Conservation (phyloP, 2,797 vertebrate species). For the Notamacropus eugenii region DNA sequence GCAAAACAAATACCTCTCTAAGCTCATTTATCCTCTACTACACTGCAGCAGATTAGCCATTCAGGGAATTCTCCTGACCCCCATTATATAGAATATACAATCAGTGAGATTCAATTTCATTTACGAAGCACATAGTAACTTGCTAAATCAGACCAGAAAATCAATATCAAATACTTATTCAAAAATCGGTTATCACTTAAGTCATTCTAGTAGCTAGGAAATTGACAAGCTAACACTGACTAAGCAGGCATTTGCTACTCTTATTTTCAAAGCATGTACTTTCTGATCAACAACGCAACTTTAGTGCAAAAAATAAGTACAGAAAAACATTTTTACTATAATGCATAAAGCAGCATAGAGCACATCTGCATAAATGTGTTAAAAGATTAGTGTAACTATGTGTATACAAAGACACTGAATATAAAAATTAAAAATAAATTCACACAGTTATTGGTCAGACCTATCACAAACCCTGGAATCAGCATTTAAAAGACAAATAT, state of each 20-base stretch:
- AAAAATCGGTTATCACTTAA: conserved; percentile 68
- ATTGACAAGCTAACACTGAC: conserved; percentile 65
- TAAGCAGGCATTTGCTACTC: conserved; percentile 56
- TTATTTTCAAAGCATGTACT: conserved; percentile 68
- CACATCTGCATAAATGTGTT: conserved; percentile 17
- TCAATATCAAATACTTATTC: conserved; percentile 76
- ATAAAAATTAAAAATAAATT: conserved; percentile 3
- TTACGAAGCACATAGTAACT: conserved; percentile 68
- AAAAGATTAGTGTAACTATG: conserved; percentile 4
- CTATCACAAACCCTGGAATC: conserved; percentile 24
- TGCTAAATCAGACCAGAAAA: conserved; percentile 70
- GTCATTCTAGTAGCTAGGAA: conserved; percentile 57
- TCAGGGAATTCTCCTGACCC: conserved; percentile 51
- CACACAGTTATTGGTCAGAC: background rate
- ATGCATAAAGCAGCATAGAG: conserved; percentile 42
- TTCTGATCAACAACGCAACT: background rate
- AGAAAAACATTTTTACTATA: conserved; percentile 64
- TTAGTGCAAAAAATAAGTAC: conserved; percentile 67
- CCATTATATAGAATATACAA: conserved; percentile 49
- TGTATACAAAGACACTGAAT: conserved; percentile 25
- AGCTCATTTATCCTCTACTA: conserved; percentile 48
- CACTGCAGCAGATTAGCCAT: conserved; percentile 51
- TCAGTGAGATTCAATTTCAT: conserved; percentile 74
- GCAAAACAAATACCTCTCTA: conserved; percentile 33
- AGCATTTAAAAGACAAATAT: conserved; percentile 2